phyloP scores from a whole-genome alignment of 1,140 invertebrate species.

The Scaptomyza montana region DNA sequence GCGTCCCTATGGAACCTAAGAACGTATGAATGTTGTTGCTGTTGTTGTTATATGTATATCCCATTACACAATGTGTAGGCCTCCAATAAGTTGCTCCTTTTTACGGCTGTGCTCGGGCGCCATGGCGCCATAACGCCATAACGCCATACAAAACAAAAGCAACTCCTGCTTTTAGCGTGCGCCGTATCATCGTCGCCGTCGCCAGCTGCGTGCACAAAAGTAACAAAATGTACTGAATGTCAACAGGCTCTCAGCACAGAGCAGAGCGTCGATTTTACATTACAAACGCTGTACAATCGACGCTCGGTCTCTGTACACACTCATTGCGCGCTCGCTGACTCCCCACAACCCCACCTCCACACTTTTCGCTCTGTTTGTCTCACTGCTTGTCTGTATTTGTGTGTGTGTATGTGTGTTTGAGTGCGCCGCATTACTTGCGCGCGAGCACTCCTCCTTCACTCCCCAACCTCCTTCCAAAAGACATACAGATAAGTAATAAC shows the following conservation, averaged over 20 bases:
- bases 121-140: too few relatives aligned
- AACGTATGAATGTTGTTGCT: background rate
- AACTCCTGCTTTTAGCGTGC: constrained; percentile 34
- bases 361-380: constrained; percentile 27
- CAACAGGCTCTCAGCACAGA: constrained; percentile 75
- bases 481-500: constrained; percentile 60
- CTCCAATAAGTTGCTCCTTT: constrained; percentile 10
- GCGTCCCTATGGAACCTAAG: background rate
- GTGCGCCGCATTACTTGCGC: constrained; percentile 63
- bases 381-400: constrained; percentile 14
- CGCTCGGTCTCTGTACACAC: constrained; percentile 67
- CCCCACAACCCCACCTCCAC: constrained; percentile 14
- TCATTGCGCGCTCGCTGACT: constrained; percentile 67
- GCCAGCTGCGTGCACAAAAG: constrained; percentile 78
- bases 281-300: constrained; percentile 62
- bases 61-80: constrained; percentile 14
- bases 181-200: constrained; percentile 32
- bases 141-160: background rate
- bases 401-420: constrained; percentile 21
- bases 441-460: constrained; percentile 25
- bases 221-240: constrained; percentile 84
- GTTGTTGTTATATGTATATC: background rate
- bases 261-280: constrained; percentile 76
- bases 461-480: constrained; percentile 25
- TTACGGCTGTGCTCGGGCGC: constrained; percentile 24